A percentile compares a stretch with the other conserved stretches of the same genome.
These are phyloP conservation scores for Athene cunicularia DNA, from an alignment of 2,113 vertebrate genomes.

Conservation along the genomic window DNA sequence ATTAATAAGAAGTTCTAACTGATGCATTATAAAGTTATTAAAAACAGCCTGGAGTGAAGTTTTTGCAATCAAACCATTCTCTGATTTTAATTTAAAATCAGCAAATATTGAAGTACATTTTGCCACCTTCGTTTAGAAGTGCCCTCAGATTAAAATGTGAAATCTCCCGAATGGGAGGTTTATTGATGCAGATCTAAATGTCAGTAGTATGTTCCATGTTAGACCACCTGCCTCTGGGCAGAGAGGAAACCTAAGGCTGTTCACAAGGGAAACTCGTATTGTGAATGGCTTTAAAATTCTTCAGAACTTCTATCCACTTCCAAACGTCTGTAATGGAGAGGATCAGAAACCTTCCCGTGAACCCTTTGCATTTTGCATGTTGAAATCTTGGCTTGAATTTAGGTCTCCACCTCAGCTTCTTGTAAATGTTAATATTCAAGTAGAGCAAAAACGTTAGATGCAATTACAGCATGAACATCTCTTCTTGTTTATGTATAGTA, in stretches of 20 bases:
- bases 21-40: not conserved
- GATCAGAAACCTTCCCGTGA: not conserved
- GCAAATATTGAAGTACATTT: not conserved
- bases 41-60: not conserved
- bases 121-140: not conserved
- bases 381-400: not conserved
- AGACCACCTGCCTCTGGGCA: not conserved
- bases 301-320: not conserved
- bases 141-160: not conserved
- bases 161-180: not conserved
- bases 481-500: conserved; percentile 53
- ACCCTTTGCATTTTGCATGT: not conserved
- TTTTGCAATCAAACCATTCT: not conserved
- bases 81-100: conserved; percentile 3
- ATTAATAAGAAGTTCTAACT: not conserved
- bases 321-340: not conserved
- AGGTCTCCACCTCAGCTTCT: conserved; percentile 20
- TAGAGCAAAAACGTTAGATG: conserved; percentile 21
- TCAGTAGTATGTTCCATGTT: not conserved
- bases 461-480: conserved; percentile 59
- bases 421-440: conserved; percentile 44
- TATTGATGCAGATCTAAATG: not conserved
- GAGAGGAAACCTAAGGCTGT: not conserved
- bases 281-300: not conserved
- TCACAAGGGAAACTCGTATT: not conserved